Percentiles rank a stretch among this genome's conserved stretches.
phyloP scores from a whole-genome alignment of 2,888 invertebrate species.

The Chrysolina haemoptera region DNA sequence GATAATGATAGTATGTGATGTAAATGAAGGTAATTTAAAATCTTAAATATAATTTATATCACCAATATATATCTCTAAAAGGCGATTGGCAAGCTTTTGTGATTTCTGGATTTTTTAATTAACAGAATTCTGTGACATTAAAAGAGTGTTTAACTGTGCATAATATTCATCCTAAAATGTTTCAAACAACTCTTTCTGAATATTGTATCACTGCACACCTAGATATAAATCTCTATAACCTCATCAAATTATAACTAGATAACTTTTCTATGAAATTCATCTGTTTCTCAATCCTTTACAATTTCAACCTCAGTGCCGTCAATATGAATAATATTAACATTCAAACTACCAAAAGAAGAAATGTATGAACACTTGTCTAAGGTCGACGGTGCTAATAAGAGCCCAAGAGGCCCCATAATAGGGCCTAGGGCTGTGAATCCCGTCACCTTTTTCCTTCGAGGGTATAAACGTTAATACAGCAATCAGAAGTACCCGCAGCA shows the following conservation, averaged over 20 bases:
- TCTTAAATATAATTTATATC: not conserved
- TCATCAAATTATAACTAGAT: not conserved
- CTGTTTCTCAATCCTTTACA: not conserved
- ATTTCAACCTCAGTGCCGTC: not conserved
- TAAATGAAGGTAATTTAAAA: not conserved
- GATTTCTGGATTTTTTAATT: too few species aligned
- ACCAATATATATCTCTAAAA: not conserved
- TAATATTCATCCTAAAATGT: not conserved
- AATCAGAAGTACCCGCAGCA: conserved; percentile 91
- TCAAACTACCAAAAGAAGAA: not conserved
- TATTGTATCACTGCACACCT: not conserved
- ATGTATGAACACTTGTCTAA: conserved; percentile 1
- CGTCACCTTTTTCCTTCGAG: conserved; percentile 81
- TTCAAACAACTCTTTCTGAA: not conserved
- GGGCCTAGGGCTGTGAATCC: conserved; percentile 70
- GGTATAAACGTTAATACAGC: conserved; percentile 86
- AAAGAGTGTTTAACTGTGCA: too few species aligned
- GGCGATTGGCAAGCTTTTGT: not conserved
- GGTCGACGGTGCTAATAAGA: conserved; percentile 24
- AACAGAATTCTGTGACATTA: too few species aligned
- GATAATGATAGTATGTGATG: not conserved
- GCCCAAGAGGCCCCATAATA: conserved; percentile 63
- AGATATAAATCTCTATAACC: not conserved
- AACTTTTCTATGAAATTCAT: not conserved
- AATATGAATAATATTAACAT: not conserved